These are phyloP conservation scores for Argya squamiceps DNA, from an alignment of 2,797 vertebrate genomes.

Conservation along the genomic window DNA sequence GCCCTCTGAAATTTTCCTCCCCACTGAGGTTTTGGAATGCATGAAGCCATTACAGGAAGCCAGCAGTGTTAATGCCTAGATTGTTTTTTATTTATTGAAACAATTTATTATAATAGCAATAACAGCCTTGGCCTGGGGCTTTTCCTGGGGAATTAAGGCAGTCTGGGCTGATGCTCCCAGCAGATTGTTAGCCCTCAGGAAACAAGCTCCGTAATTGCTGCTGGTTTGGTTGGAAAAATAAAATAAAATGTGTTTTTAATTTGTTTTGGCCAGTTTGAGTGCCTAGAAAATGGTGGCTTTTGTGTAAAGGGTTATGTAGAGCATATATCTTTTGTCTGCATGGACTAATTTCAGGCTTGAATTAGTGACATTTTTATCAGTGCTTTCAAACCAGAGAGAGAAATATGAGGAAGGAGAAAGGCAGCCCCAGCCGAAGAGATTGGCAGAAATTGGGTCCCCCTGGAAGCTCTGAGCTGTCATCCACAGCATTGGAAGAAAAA, in stretches of 20 bases:
- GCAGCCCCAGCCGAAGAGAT: background rate
- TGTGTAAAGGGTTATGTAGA: background rate
- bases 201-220: constrained; percentile 33
- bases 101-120: constrained; percentile 60
- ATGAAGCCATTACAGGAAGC: constrained; percentile 69
- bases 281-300: background rate
- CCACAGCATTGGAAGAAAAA: background rate
- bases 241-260: constrained; percentile 63
- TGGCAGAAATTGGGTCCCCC: background rate
- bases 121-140: constrained; percentile 39
- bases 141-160: constrained; percentile 72
- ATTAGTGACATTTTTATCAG: background rate
- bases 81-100: constrained; percentile 75
- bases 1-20: constrained; percentile 31
- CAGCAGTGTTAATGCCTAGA: constrained; percentile 49
- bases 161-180: constrained; percentile 62
- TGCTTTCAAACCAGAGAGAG: background rate
- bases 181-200: constrained; percentile 60
- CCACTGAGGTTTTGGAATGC: constrained; percentile 12
- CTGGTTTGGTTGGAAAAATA: constrained; percentile 52
- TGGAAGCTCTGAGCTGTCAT: background rate
- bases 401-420: background rate
- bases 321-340: background rate
- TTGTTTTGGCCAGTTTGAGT: background rate
- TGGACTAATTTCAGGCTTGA: background rate